These are phyloP conservation scores for Alsophila aescularia DNA, from an alignment of 2,888 invertebrate genomes.

Conservation along the genomic window DNA sequence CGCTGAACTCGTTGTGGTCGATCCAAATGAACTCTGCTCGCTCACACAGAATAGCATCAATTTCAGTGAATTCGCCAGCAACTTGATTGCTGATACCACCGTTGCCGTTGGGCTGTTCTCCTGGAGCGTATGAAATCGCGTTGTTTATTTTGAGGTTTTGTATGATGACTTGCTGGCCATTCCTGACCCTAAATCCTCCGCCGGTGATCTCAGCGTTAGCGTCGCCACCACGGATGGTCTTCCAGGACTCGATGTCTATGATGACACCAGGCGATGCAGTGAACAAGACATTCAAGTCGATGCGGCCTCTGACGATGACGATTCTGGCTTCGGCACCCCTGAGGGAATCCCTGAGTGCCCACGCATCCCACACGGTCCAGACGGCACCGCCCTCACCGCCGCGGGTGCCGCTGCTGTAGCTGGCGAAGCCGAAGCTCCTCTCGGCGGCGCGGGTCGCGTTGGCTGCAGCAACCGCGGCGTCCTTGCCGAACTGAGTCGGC, in stretches of 20 bases:
- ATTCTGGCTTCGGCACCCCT: neutral
- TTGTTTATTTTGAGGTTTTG: constrained; percentile 30
- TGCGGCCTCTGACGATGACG: neutral
- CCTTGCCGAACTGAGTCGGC: neutral
- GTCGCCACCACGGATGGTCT: neutral
- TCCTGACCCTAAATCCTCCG: constrained; percentile 26
- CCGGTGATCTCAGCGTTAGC: constrained; percentile 24
- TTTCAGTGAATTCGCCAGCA: constrained; percentile 23
- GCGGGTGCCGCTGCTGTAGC: neutral
- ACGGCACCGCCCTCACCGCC: neutral
- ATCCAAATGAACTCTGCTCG: constrained; percentile 23
- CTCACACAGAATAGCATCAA: constrained; percentile 22
- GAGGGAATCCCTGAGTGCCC: neutral
- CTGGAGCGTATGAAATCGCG: constrained; percentile 28
- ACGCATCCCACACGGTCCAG: too few relatives aligned
- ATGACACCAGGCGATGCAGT: neutral
- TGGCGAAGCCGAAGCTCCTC: neutral
- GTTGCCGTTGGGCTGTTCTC: constrained; percentile 25
- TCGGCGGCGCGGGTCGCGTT: neutral
- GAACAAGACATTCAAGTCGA: too few relatives aligned
- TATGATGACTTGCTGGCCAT: constrained; percentile 26
- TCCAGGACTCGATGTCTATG: neutral
- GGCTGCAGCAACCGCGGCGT: neutral
- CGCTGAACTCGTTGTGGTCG: constrained; percentile 33
- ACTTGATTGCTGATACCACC: constrained; percentile 17